A percentile compares a stretch with the other conserved stretches of the same genome.
These are phyloP conservation scores for Pelochelys cantorii DNA, from an alignment of 2,797 vertebrate genomes.

Conservation along the genomic window DNA sequence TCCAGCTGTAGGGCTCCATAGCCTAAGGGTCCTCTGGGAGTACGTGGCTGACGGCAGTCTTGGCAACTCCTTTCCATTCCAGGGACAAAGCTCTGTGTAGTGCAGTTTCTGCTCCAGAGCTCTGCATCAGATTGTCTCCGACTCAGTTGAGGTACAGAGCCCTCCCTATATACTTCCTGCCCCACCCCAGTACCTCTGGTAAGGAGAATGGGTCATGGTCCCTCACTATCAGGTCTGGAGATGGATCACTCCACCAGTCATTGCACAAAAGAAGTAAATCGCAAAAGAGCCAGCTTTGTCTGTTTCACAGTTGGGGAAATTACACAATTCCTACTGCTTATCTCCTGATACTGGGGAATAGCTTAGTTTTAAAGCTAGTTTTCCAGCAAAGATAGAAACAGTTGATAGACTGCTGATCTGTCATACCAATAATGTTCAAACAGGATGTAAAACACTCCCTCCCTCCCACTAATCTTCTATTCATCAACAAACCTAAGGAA, in stretches of 20 bases:
- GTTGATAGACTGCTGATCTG: slow-evolving; percentile 50
- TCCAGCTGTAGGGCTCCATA: no score
- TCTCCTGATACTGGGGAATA: slow-evolving; percentile 29
- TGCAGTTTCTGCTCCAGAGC: no score
- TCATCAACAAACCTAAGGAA: slow-evolving; percentile 18
- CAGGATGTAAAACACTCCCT: neutral
- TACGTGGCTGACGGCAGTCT: no score
- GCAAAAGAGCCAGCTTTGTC: slow-evolving; percentile 3
- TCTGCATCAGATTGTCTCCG: no score
- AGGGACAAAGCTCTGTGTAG: no score
- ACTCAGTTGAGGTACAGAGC: no score
- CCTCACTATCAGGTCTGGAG: no score
- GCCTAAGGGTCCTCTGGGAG: no score
- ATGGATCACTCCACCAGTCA: neutral
- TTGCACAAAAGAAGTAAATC: neutral
- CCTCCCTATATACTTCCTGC: no score
- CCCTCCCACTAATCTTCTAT: neutral
- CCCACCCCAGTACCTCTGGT: no score
- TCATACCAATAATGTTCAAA: slow-evolving; percentile 37
- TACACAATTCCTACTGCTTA: slow-evolving; percentile 33
- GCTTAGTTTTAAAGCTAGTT: slow-evolving; percentile 36
- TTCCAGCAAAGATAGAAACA: slow-evolving; percentile 49
- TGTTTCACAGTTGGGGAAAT: slow-evolving; percentile 39
- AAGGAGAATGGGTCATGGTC: no score
- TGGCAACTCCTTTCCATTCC: no score